phyloP scores from a whole-genome alignment of 2,797 vertebrate species.

The Coracias cyanogaster region DNA sequence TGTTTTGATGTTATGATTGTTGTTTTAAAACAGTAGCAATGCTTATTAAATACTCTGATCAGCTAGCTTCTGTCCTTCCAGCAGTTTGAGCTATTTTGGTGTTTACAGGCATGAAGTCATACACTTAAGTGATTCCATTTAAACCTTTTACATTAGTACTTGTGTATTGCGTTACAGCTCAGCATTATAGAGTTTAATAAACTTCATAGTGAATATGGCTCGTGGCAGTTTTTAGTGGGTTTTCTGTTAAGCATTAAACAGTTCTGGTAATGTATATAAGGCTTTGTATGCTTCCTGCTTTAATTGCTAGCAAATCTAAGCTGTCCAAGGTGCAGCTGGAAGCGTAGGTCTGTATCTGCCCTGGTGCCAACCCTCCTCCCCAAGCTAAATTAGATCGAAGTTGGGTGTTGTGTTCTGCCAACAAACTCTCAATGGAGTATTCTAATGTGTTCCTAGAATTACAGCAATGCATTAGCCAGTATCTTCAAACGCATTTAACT shows the following conservation, averaged over 20 bases:
- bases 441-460: background rate
- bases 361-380: no score
- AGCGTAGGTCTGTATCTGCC: background rate
- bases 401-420: constrained; percentile 8
- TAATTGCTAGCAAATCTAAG: background rate
- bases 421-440: background rate
- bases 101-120: constrained; percentile 4
- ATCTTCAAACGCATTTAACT: constrained; percentile 12
- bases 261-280: background rate
- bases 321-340: background rate
- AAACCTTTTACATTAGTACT: background rate
- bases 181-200: background rate
- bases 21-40: background rate
- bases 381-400: background rate
- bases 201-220: background rate
- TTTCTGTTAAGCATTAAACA: background rate
- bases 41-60: background rate
- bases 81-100: constrained; percentile 21
- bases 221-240: background rate
- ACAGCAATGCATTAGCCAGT: background rate
- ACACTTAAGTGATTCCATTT: background rate
- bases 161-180: background rate
- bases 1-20: background rate
- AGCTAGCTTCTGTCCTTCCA: constrained; percentile 19
- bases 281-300: background rate